These are phyloP conservation scores for Sebastes taczanowskii DNA, from an alignment of 2,797 vertebrate species.

Conservation along the genomic window DNA sequence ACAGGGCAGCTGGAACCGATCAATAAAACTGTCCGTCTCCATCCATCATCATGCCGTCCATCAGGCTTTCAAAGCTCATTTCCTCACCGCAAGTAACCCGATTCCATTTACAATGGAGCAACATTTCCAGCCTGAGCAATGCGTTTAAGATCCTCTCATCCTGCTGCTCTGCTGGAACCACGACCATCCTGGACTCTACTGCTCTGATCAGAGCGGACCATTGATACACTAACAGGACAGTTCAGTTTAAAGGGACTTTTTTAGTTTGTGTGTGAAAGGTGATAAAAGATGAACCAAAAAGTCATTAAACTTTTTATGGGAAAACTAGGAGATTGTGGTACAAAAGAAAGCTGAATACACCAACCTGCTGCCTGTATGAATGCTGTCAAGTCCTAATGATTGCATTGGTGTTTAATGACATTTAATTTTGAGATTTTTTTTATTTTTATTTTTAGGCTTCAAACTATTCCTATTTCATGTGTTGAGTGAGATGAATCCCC, in stretches of 20 bases:
- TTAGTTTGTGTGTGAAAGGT: constrained; percentile 1
- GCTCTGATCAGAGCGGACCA: background rate
- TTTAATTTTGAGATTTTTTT: background rate
- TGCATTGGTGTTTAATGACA: background rate
- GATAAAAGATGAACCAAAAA: background rate
- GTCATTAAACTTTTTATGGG: constrained; percentile 11
- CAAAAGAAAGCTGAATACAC: background rate
- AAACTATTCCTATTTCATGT: background rate
- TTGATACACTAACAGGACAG: constrained; percentile 35
- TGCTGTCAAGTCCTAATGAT: constrained; percentile 5
- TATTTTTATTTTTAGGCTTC: background rate
- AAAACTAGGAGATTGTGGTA: background rate
- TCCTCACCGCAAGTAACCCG: constrained; percentile 27
- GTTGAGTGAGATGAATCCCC: background rate
- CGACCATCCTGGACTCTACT: constrained; percentile 21
- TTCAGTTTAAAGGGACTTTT: constrained; percentile 24
- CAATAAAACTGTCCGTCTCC: constrained; percentile 53
- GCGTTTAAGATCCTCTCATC: constrained; percentile 4
- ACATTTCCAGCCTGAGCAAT: constrained; percentile 5
- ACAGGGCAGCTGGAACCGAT: constrained; percentile 77
- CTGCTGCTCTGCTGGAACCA: constrained; percentile 6
- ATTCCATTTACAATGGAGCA: constrained; percentile 20
- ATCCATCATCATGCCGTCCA: constrained; percentile 28
- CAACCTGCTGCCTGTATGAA: background rate
- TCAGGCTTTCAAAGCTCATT: constrained; percentile 38